A percentile compares a stretch with the other conserved stretches of the same genome.
Evolutionary conservation across 2,797 vertebrate genomes (phyloP).

Genomic region (Rhinophrynus dorsalis): DNA sequence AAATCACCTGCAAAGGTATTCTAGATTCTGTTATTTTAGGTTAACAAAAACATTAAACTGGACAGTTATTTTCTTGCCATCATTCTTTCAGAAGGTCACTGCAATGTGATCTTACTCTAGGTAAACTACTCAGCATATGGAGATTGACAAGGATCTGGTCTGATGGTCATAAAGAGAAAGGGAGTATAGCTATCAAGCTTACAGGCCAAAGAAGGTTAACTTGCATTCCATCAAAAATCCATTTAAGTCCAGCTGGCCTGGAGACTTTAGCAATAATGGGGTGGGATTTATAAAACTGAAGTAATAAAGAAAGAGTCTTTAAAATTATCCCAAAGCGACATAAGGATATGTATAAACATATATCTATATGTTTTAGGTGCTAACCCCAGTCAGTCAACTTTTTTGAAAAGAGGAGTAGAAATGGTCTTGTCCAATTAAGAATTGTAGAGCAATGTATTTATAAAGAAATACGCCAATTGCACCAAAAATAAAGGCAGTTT

Average conservation of each 20-base stretch:
- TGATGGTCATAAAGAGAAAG: constrained; percentile 12
- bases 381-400: too few relatives aligned
- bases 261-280: too few relatives aligned
- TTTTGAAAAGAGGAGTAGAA: too few relatives aligned
- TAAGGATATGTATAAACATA: too few relatives aligned
- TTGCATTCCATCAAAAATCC: constrained; percentile 30
- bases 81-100: constrained; percentile 27
- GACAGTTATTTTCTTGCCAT: constrained; percentile 30
- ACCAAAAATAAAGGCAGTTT: too few relatives aligned
- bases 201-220: constrained; percentile 32
- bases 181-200: constrained; percentile 6
- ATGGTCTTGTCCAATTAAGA: too few relatives aligned
- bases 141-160: constrained; percentile 27
- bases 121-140: constrained; percentile 13
- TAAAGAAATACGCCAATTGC: too few relatives aligned
- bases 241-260: constrained; percentile 1
- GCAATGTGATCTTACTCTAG: constrained; percentile 20
- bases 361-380: too few relatives aligned
- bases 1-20: constrained; percentile 10
- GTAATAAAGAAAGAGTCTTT: too few relatives aligned
- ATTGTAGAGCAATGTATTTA: too few relatives aligned
- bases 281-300: too few relatives aligned
- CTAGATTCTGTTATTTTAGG: constrained; percentile 24
- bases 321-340: too few relatives aligned
- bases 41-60: constrained; percentile 18